Evolutionary conservation across 1,140 invertebrate genomes (phyloP).

Genomic region (Trialeurodes vaporariorum): DNA sequence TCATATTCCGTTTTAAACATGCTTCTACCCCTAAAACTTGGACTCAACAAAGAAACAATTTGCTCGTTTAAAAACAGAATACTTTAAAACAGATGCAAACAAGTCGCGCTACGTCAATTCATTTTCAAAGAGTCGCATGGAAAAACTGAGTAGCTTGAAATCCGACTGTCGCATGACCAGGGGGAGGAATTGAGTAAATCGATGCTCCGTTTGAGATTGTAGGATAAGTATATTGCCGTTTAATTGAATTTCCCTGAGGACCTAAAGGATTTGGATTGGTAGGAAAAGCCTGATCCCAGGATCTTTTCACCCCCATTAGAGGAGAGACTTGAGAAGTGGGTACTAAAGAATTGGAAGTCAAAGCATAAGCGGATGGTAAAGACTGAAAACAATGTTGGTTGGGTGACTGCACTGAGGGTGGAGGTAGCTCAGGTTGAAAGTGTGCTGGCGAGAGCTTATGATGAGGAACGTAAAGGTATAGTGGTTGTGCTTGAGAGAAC

Average conservation of each 20-base stretch:
- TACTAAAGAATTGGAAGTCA: not conserved
- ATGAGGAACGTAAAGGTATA: not conserved
- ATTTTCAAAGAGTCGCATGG: not conserved
- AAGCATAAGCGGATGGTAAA: not conserved
- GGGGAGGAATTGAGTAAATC: constrained; percentile 8
- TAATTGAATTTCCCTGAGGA: constrained; percentile 7
- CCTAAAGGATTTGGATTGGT: not conserved
- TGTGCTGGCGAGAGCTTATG: not conserved
- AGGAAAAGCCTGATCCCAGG: constrained; percentile 19
- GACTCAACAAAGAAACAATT: not conserved
- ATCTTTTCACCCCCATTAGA: constrained; percentile 11
- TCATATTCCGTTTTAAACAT: too few species aligned
- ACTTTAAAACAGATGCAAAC: not conserved
- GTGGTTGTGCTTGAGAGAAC: not conserved
- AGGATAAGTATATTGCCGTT: constrained; percentile 5
- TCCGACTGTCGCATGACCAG: not conserved
- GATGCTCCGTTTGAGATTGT: not conserved
- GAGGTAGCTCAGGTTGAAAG: not conserved
- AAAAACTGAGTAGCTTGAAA: not conserved
- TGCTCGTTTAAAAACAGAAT: not conserved
- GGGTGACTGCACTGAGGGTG: not conserved
- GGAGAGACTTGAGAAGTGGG: not conserved
- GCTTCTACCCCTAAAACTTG: too few species aligned
- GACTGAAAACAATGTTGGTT: not conserved
- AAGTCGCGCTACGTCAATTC: too few species aligned